phyloP scores from a whole-genome alignment of 1,140 invertebrate species.

The Heliconius eleuchia region DNA sequence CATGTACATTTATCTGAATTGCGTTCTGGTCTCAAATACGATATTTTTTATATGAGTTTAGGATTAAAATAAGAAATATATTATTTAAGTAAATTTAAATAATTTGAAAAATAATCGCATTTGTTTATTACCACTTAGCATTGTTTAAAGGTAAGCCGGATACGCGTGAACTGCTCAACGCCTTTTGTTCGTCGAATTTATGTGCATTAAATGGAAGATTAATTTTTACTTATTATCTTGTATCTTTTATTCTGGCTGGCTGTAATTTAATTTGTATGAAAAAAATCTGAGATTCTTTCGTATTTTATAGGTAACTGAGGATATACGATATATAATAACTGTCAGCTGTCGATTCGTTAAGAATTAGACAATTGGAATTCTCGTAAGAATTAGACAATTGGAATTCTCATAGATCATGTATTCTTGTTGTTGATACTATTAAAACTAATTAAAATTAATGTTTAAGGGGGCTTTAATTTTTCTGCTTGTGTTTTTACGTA shows the following conservation, averaged over 20 bases:
- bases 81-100: background rate
- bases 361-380: too few species aligned
- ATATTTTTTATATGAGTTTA: background rate
- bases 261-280: background rate
- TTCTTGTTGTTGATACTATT: too few species aligned
- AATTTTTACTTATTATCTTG: slow-evolving; percentile 13
- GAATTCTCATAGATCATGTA: too few species aligned
- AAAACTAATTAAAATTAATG: too few species aligned
- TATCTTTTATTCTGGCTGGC: background rate
- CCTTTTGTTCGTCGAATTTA: slow-evolving; percentile 20
- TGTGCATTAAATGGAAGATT: slow-evolving; percentile 14
- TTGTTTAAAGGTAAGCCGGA: slow-evolving; percentile 2
- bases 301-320: too few species aligned
- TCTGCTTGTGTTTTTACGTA: too few species aligned
- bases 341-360: too few species aligned
- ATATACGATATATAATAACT: too few species aligned
- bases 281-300: background rate
- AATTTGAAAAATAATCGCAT: background rate
- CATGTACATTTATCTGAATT: too few species aligned
- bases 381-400: too few species aligned
- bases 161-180: slow-evolving; percentile 18
- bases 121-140: slow-evolving; percentile 7
- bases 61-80: background rate
- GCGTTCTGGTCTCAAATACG: too few species aligned
- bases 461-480: too few species aligned